Conservation (phyloP, 2,888 invertebrate species). For the Fabriciana adippe region DNA sequence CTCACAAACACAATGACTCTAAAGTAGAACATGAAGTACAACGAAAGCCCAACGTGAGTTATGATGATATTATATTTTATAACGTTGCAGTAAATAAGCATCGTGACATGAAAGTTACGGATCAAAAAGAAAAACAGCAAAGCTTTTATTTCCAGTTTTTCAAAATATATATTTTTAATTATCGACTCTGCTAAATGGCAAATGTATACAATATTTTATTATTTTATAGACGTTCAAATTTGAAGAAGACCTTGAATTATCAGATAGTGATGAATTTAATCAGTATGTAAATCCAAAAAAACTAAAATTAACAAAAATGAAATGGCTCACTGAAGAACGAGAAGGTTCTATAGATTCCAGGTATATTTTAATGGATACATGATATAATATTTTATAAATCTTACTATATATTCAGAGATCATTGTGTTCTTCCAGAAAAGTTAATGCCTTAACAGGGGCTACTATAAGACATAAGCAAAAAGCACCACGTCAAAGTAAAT, state of each 20-base stretch:
- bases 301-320: conserved; percentile 69
- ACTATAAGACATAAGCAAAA: conserved; percentile 49
- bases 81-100: neutral
- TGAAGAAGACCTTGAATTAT: conserved; percentile 24
- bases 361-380: conserved; percentile 43
- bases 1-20: conserved; percentile 44
- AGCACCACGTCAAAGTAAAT: conserved; percentile 27
- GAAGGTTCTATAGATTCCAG: conserved; percentile 62
- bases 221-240: conserved; percentile 11
- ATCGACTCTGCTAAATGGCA: too few species aligned
- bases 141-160: too few species aligned
- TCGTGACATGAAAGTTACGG: too few species aligned
- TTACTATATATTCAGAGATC: conserved; percentile 8
- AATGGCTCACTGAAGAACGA: conserved; percentile 67
- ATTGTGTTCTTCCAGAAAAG: conserved; percentile 65
- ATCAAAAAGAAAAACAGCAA: too few species aligned
- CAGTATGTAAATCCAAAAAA: conserved; percentile 54
- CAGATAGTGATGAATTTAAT: conserved; percentile 25
- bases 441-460: conserved; percentile 72
- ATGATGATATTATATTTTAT: neutral
- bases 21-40: conserved; percentile 13
- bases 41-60: conserved; percentile 14
- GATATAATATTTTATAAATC: neutral
- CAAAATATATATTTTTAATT: too few species aligned
- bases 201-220: neutral